phyloP scores from a whole-genome alignment of 2,888 invertebrate species.

The Cartodere bifasciata region DNA sequence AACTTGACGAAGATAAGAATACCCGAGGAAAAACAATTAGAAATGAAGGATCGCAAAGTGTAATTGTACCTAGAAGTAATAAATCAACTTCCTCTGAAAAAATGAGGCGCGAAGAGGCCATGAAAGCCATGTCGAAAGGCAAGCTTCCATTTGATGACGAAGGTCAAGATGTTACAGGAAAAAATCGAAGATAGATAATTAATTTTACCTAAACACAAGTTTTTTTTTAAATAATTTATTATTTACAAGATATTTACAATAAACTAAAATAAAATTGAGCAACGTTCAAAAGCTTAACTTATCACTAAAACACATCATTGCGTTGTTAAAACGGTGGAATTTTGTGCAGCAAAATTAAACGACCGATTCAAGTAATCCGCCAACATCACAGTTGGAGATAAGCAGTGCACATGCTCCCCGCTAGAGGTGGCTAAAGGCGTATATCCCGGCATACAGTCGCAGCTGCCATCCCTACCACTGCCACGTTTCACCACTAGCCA shows the following conservation, averaged over 20 bases:
- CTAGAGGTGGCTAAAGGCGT: conserved; percentile 31
- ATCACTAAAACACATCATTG: neutral
- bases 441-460: conserved; percentile 59
- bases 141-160: too few relatives aligned
- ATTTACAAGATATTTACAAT: neutral
- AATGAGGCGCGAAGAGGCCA: too few relatives aligned
- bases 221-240: neutral
- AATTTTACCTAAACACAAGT: too few relatives aligned
- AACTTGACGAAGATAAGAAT: too few relatives aligned
- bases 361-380: conserved; percentile 51
- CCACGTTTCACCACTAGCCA: conserved; percentile 50
- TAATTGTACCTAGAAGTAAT: too few relatives aligned
- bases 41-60: too few relatives aligned
- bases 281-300: neutral
- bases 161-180: too few relatives aligned
- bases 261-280: neutral
- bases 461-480: conserved; percentile 24
- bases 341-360: conserved; percentile 17
- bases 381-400: conserved; percentile 48
- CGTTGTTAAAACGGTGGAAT: neutral
- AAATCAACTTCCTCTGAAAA: too few relatives aligned
- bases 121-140: too few relatives aligned
- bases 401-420: conserved; percentile 36
- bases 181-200: too few relatives aligned
- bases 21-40: too few relatives aligned